These are phyloP conservation scores for Laodelphax striatellus DNA, from an alignment of 1,140 invertebrate species.

Conservation along the genomic window DNA sequence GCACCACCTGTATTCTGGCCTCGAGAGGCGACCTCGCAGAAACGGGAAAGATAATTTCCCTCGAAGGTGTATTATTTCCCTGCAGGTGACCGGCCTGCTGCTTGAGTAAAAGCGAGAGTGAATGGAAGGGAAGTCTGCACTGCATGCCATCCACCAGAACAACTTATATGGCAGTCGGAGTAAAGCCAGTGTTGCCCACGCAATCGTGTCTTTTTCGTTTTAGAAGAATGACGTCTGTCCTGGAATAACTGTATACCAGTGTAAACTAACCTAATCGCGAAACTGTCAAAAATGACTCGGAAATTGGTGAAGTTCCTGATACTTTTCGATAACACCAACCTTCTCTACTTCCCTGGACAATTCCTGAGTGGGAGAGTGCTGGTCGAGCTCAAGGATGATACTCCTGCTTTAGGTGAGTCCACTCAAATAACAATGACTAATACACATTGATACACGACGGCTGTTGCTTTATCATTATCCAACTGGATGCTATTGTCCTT, in stretches of 20 bases:
- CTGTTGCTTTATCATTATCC: too few species aligned
- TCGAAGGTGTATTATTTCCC: neutral
- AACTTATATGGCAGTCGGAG: constrained; percentile 1
- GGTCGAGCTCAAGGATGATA: constrained; percentile 86
- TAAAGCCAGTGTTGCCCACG: neutral
- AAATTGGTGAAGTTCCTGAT: constrained; percentile 89
- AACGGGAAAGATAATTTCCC: too few species aligned
- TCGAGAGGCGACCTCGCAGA: too few species aligned
- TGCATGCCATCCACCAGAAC: neutral
- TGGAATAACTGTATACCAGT: neutral
- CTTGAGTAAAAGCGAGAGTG: neutral
- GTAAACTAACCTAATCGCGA: neutral
- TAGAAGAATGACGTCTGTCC: too few species aligned
- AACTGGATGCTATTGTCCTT: too few species aligned
- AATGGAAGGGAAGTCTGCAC: neutral
- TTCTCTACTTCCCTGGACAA: constrained; percentile 84
- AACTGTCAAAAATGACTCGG: constrained; percentile 47
- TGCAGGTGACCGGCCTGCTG: neutral
- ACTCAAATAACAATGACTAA: too few species aligned
- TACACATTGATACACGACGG: too few species aligned
- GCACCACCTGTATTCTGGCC: too few species aligned
- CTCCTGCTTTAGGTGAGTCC: constrained; percentile 66
- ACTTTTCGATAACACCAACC: constrained; percentile 84
- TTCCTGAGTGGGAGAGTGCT: constrained; percentile 84
- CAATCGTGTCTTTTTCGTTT: neutral